These are phyloP conservation scores for Arizona elegans DNA, from an alignment of 2,113 vertebrate species.

Conservation along the genomic window DNA sequence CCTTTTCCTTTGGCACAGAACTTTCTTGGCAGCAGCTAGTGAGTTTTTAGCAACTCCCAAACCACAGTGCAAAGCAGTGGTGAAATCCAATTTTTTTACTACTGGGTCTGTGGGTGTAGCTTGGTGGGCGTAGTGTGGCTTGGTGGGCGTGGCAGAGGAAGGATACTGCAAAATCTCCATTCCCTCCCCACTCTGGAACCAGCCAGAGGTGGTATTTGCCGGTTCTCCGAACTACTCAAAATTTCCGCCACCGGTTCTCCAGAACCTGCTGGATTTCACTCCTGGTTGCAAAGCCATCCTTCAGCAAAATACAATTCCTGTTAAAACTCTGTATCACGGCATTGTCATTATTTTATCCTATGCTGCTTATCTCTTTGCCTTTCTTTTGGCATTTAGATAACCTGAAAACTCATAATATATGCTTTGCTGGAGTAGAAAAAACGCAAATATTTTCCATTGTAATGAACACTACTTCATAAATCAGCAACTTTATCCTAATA, in stretches of 20 bases:
- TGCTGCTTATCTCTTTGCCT: conserved; percentile 24
- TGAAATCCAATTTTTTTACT: no score
- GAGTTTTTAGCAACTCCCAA: conserved; percentile 33
- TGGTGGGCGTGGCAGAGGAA: no score
- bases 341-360: conserved; percentile 24
- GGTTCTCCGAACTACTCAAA: no score
- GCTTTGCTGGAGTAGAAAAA: background rate
- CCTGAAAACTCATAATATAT: background rate
- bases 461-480: background rate
- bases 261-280: no score
- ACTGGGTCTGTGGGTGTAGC: no score
- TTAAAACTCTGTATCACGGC: conserved; percentile 41
- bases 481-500: background rate
- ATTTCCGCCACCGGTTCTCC: no score
- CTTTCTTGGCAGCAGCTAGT: background rate
- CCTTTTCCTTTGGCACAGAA: background rate
- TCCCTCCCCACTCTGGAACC: no score
- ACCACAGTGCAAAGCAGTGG: conserved; percentile 30
- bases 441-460: background rate
- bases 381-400: background rate
- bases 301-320: background rate
- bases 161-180: no score
- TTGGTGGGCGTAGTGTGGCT: no score
- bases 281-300: background rate
- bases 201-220: no score